Conservation (phyloP, 2,797 vertebrate genomes). For the Danio jaintianensis region DNA sequence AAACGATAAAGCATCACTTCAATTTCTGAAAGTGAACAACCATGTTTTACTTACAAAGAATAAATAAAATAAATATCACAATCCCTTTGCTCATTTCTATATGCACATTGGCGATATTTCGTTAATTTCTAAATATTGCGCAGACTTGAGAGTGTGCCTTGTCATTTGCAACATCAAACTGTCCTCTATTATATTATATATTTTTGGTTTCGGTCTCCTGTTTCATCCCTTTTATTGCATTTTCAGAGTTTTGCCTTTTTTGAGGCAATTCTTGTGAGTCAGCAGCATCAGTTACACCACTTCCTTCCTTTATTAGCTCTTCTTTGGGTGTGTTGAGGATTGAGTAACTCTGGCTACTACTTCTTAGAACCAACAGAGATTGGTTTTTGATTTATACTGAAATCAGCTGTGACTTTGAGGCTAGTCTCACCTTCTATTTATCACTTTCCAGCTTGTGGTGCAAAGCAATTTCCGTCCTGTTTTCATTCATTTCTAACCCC, state of each 20-base stretch:
- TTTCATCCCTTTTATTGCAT: neutral
- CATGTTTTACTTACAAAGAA: too few species aligned
- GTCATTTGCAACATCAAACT: too few species aligned
- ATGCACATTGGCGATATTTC: too few species aligned
- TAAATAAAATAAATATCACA: too few species aligned
- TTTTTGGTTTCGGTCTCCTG: neutral
- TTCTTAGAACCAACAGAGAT: conserved; percentile 51
- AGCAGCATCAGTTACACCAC: conserved; percentile 38
- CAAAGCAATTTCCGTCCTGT: neutral
- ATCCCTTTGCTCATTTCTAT: too few species aligned
- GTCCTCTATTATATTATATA: too few species aligned
- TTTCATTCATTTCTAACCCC: neutral
- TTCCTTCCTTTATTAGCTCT: conserved; percentile 66
- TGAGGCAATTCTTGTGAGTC: conserved; percentile 32
- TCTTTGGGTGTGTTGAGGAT: conserved; percentile 52
- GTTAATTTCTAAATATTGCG: too few species aligned
- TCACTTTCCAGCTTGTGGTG: neutral
- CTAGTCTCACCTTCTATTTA: neutral
- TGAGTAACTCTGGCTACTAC: conserved; percentile 43
- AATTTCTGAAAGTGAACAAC: too few species aligned
- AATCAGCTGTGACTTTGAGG: conserved; percentile 1
- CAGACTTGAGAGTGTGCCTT: too few species aligned
- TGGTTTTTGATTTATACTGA: conserved; percentile 49
- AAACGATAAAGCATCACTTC: too few species aligned
- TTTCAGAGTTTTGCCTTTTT: conserved; percentile 1